A percentile compares a stretch with the other conserved stretches of the same genome.
phyloP scores from a whole-genome alignment of 2,888 invertebrate genomes.

The Lottia gigantea region DNA sequence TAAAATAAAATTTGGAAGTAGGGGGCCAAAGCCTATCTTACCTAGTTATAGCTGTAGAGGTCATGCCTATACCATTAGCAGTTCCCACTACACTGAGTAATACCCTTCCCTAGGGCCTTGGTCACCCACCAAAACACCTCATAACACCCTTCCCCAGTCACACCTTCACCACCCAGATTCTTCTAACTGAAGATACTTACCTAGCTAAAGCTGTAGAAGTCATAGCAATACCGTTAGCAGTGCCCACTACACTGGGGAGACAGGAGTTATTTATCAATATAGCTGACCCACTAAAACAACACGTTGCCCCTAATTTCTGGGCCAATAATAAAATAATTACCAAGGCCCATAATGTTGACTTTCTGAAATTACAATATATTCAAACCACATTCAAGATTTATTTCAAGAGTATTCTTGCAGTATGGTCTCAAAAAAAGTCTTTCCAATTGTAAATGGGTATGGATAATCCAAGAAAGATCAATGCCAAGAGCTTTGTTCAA shows the following conservation, averaged over 20 bases:
- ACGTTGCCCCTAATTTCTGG: constrained; percentile 44
- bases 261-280: constrained; percentile 62
- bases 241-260: constrained; percentile 47
- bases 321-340: constrained; percentile 43
- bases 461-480: no score
- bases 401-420: no score
- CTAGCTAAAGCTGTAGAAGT: constrained; percentile 56
- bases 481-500: no score
- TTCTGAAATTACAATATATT: constrained; percentile 37
- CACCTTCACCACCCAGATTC: no score
- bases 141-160: no score
- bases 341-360: constrained; percentile 43
- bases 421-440: no score
- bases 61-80: constrained; percentile 62
- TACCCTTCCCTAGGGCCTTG: neutral
- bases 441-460: no score
- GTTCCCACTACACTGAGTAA: constrained; percentile 49
- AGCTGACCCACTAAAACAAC: constrained; percentile 53
- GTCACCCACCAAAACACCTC: no score
- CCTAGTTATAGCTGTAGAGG: constrained; percentile 56
- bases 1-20: no score
- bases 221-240: constrained; percentile 62
- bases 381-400: no score
- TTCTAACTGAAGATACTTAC: constrained; percentile 31
- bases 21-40: no score